Percentiles rank a stretch among this genome's conserved stretches.
These are phyloP conservation scores for Ceratina japonica DNA, from an alignment of 1,140 invertebrate species.

Conservation along the genomic window DNA sequence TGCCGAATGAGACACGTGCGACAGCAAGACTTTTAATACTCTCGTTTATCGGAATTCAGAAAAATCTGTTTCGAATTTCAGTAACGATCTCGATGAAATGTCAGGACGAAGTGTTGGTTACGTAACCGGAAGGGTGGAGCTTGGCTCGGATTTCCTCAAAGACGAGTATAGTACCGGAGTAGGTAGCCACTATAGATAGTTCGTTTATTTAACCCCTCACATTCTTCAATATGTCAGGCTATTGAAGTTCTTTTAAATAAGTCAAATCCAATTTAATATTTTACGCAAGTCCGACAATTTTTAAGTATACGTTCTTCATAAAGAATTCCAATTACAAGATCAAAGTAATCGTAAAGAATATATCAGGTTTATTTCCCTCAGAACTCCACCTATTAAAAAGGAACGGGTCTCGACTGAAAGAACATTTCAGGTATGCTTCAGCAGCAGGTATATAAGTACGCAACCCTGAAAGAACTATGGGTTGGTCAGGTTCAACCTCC, in stretches of 20 bases:
- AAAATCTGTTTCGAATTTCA: background rate
- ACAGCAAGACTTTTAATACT: background rate
- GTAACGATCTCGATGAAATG: background rate
- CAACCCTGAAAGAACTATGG: background rate
- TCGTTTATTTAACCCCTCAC: too few species aligned
- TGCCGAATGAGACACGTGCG: conserved; percentile 43
- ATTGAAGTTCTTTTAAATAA: too few species aligned
- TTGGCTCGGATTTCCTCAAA: background rate
- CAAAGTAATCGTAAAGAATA: background rate
- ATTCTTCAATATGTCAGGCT: too few species aligned
- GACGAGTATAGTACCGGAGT: too few species aligned
- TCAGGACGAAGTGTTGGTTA: background rate
- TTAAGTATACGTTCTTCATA: too few species aligned
- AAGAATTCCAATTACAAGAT: too few species aligned
- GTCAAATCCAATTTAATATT: too few species aligned
- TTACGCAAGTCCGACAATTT: too few species aligned
- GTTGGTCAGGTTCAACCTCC: background rate
- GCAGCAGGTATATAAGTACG: conserved; percentile 4
- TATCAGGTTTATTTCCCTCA: background rate
- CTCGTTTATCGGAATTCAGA: background rate
- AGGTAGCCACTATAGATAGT: too few species aligned
- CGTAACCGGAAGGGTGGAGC: background rate
- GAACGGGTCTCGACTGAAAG: background rate
- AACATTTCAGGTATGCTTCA: background rate
- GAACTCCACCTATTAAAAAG: too few species aligned